Percentiles rank a stretch among this genome's conserved stretches.
These are phyloP conservation scores for Gila orcuttii DNA, from an alignment of 2,113 vertebrate genomes.

Conservation along the genomic window DNA sequence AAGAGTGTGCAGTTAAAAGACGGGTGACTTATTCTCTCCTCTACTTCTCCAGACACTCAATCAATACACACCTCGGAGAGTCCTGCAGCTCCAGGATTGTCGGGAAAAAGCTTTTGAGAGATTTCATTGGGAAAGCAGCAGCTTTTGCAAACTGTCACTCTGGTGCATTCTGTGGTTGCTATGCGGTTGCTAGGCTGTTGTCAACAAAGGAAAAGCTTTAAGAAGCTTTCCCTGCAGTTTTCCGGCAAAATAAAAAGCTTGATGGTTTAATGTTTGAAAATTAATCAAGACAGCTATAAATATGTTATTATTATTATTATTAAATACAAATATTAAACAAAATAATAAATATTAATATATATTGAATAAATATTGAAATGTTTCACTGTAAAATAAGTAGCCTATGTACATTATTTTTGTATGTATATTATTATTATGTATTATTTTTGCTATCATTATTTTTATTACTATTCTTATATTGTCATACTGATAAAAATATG, in stretches of 20 bases:
- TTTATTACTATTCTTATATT: too few relatives aligned
- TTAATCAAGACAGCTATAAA: background rate
- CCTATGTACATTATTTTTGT: too few relatives aligned
- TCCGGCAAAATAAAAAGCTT: background rate
- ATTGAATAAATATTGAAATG: too few relatives aligned
- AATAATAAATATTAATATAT: too few relatives aligned
- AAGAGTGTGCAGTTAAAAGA: constrained; percentile 62
- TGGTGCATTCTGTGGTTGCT: background rate
- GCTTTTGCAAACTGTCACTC: background rate
- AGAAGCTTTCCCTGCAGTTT: background rate
- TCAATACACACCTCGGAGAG: constrained; percentile 45
- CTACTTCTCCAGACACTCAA: constrained; percentile 46
- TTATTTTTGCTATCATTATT: too few relatives aligned
- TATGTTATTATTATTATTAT: background rate
- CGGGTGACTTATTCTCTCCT: constrained; percentile 51
- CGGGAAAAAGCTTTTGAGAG: background rate
- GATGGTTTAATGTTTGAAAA: background rate
- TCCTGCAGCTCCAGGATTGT: constrained; percentile 3
- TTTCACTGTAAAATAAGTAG: too few relatives aligned
- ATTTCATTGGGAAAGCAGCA: background rate
- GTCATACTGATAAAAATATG: too few relatives aligned
- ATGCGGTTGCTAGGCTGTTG: background rate
- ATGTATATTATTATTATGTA: too few relatives aligned
- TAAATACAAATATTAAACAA: too few relatives aligned
- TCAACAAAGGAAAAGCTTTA: background rate